phyloP scores from a whole-genome alignment of 1,140 invertebrate species.

The Eurytemora carolleeae region DNA sequence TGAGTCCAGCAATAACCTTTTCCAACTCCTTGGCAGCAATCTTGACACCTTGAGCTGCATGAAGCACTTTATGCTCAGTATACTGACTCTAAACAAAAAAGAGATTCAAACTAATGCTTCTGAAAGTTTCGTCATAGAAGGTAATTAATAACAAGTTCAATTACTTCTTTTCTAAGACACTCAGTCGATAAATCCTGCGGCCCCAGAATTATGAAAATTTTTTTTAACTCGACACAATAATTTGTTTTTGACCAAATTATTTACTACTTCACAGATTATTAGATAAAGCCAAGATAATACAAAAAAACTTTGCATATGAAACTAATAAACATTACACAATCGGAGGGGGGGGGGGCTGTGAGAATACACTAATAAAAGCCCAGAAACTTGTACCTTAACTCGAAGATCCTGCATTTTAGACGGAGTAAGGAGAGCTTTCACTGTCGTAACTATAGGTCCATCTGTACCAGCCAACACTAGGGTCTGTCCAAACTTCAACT shows the following conservation, averaged over 20 bases:
- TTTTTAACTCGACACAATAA: too few relatives aligned
- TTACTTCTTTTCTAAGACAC: too few relatives aligned
- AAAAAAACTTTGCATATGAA: slow-evolving; percentile 4
- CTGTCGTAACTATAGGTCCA: slow-evolving; percentile 92
- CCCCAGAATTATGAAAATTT: too few relatives aligned
- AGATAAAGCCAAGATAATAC: slow-evolving; percentile 1
- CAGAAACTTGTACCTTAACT: too few relatives aligned
- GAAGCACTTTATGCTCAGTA: slow-evolving; percentile 80
- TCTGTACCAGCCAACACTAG: slow-evolving; percentile 91
- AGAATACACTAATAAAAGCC: too few relatives aligned
- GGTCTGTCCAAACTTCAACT: slow-evolving; percentile 71
- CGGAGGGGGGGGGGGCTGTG: not conserved
- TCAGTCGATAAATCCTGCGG: too few relatives aligned
- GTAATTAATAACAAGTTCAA: not conserved
- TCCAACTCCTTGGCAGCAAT: slow-evolving; percentile 94
- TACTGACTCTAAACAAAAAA: slow-evolving; percentile 59
- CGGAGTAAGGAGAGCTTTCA: slow-evolving; percentile 34
- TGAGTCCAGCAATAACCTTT: slow-evolving; percentile 73
- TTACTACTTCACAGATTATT: too few relatives aligned
- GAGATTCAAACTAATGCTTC: too few relatives aligned
- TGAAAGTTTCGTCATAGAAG: too few relatives aligned
- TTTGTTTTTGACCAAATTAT: too few relatives aligned
- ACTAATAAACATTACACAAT: not conserved
- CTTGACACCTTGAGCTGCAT: slow-evolving; percentile 93
- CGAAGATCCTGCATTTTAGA: slow-evolving; percentile 13